Percentiles rank a stretch among this genome's conserved stretches.
Conservation (phyloP, 2,797 vertebrate species). For the Lophius americanus region DNA sequence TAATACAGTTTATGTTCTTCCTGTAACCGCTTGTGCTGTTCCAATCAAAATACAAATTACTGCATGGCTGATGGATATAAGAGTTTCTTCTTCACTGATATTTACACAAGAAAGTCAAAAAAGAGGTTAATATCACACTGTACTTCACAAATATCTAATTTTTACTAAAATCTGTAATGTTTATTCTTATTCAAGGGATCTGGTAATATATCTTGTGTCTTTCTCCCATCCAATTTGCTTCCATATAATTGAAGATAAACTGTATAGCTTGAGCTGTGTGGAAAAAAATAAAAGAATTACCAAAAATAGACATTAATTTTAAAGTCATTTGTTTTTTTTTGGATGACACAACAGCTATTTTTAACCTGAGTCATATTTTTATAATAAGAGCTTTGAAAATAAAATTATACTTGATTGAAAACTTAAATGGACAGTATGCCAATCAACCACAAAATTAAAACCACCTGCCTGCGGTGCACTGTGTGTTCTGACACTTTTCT, state of each 20-base stretch:
- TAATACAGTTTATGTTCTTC: too few species aligned
- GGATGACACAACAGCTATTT: constrained; percentile 10
- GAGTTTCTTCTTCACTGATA: background rate
- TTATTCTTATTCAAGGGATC: background rate
- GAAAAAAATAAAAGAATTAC: background rate
- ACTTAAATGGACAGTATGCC: too few species aligned
- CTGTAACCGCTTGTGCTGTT: background rate
- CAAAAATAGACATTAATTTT: background rate
- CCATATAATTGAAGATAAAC: background rate
- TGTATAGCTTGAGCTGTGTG: background rate
- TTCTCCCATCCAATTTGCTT: background rate
- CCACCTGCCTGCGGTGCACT: too few species aligned
- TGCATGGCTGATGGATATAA: background rate
- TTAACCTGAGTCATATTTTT: constrained; percentile 24
- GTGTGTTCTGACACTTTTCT: too few species aligned
- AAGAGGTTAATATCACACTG: background rate
- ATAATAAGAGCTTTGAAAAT: background rate
- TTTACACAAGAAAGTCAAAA: background rate
- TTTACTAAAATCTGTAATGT: background rate
- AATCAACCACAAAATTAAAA: too few species aligned
- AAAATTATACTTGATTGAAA: too few species aligned
- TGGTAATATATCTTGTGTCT: background rate
- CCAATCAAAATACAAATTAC: background rate
- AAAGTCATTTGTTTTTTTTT: constrained; percentile 7
- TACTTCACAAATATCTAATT: background rate